A percentile compares a stretch with the other conserved stretches of the same genome.
These are phyloP conservation scores for Megaleporinus macrocephalus DNA, from an alignment of 2,113 vertebrate genomes.

Conservation along the genomic window DNA sequence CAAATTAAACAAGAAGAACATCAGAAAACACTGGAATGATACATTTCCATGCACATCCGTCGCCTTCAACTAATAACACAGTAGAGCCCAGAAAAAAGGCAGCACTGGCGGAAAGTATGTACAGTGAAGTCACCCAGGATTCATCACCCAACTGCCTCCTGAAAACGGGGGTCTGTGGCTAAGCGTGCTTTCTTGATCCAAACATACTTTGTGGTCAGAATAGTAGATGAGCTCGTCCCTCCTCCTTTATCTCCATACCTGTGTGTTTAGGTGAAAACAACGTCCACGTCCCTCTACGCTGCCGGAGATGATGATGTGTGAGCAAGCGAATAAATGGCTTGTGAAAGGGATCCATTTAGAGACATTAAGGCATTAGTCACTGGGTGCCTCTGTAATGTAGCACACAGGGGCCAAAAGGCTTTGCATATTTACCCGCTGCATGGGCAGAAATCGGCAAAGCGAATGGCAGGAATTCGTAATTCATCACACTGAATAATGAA, in stretches of 20 bases:
- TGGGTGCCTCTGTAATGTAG: neutral
- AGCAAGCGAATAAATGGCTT: neutral
- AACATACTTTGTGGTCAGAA: neutral
- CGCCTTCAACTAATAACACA: neutral
- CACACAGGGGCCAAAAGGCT: neutral
- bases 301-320: neutral
- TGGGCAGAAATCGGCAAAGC: conserved; percentile 8
- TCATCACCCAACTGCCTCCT: neutral
- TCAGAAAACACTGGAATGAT: neutral
- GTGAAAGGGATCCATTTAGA: conserved; percentile 5
- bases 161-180: neutral
- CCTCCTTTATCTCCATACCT: neutral
- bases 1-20: conserved; percentile 7
- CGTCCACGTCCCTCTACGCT: neutral
- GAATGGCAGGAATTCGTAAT: conserved; percentile 25
- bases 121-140: neutral
- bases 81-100: neutral
- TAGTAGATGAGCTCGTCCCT: neutral
- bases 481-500: conserved; percentile 27
- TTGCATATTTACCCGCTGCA: neutral
- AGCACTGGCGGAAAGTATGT: neutral
- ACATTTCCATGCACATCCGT: neutral
- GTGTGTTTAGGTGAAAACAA: neutral
- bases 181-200: neutral
- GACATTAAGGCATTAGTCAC: neutral